Conservation (phyloP, 2,113 vertebrate genomes). For the Crocuta crocuta region DNA sequence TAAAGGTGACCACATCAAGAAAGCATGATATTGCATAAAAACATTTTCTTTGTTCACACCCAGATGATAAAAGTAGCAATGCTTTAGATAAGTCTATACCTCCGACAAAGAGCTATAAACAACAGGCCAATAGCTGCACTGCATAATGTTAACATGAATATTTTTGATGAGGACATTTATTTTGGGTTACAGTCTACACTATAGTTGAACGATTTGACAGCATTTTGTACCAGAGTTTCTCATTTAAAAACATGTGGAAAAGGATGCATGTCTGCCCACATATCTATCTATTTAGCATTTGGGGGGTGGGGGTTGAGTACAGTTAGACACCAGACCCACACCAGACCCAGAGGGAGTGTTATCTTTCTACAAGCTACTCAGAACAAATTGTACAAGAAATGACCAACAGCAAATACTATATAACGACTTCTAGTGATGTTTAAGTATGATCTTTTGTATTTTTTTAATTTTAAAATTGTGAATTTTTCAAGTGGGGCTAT, state of each 20-base stretch:
- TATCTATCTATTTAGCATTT: not conserved
- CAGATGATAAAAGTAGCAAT: constrained; percentile 55
- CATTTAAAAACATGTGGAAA: not conserved
- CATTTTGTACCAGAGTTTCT: not conserved
- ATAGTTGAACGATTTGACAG: not conserved
- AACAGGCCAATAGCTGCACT: not conserved
- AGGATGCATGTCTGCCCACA: not conserved
- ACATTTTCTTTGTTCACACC: constrained; percentile 69
- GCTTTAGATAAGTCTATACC: not conserved
- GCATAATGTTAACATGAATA: not conserved
- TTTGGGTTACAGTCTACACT: not conserved
- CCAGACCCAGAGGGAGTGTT: not conserved
- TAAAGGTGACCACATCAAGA: constrained; percentile 81
- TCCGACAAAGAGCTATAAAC: constrained; percentile 55
- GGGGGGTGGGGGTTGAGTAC: accelerated
- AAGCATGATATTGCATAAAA: constrained; percentile 59
- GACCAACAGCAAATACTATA: not conserved
- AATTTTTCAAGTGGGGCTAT: not conserved
- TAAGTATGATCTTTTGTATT: not conserved
- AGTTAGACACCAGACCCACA: not conserved
- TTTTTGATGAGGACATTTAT: constrained; percentile 3
- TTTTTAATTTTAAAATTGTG: not conserved
- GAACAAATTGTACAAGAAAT: not conserved
- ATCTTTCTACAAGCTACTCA: not conserved
- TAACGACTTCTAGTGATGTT: not conserved